phyloP scores from a whole-genome alignment of 2,888 invertebrate genomes.

The Polydrusus cervinus region DNA sequence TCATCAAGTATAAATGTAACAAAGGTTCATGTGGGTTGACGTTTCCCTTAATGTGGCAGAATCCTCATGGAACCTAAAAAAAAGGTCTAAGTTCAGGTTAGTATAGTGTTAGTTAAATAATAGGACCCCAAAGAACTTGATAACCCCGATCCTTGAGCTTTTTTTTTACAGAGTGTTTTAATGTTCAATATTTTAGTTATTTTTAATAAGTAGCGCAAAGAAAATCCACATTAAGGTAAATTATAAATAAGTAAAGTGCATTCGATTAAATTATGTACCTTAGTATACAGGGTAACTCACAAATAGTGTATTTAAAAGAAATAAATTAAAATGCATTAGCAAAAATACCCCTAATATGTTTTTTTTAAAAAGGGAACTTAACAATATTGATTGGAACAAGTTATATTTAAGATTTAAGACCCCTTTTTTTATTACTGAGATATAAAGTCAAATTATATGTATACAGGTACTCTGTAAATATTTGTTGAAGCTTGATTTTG shows the following conservation, averaged over 20 bases:
- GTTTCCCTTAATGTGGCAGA: slow-evolving; percentile 22
- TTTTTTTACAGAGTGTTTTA: not conserved
- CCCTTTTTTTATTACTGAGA: not conserved
- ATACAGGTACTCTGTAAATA: not conserved
- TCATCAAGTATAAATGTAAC: slow-evolving; percentile 22
- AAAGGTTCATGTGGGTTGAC: not conserved
- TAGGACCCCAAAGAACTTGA: slow-evolving; percentile 27
- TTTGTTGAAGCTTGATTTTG: slow-evolving; percentile 51
- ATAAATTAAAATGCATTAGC: no score
- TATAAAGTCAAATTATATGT: no score
- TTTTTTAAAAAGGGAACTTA: no score
- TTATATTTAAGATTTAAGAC: no score
- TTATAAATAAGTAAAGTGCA: not conserved
- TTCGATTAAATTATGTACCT: not conserved
- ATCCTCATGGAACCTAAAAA: slow-evolving; percentile 50
- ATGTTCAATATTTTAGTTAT: not conserved
- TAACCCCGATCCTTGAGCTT: slow-evolving; percentile 10
- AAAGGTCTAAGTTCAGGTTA: slow-evolving; percentile 54
- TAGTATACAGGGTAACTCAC: slow-evolving; percentile 4
- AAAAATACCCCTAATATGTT: no score
- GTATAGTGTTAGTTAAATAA: slow-evolving; percentile 51
- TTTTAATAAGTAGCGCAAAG: not conserved
- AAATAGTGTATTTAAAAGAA: no score
- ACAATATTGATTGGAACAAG: no score
- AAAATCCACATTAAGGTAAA: not conserved